Evolutionary conservation across 1,140 invertebrate species (phyloP).

Genomic region (Drosophila persimilis): DNA sequence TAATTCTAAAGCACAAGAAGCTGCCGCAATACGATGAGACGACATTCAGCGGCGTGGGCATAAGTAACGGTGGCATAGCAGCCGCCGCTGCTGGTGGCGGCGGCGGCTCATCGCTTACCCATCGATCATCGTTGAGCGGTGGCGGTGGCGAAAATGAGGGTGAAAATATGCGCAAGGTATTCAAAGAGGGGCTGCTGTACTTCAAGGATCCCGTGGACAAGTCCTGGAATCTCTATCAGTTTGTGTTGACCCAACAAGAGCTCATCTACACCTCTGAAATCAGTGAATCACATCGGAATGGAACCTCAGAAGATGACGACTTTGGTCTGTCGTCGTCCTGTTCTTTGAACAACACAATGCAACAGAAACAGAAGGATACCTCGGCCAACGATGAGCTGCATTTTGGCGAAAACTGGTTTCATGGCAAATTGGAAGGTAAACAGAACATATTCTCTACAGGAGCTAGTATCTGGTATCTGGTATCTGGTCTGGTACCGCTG

Average conservation of each 20-base stretch:
- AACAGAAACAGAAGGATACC: conserved; percentile 78
- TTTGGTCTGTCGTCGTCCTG: conserved; percentile 53
- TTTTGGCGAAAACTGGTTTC: conserved; percentile 98
- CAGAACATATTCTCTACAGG: too few species aligned
- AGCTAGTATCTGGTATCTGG: too few species aligned
- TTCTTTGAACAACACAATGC: conserved; percentile 56
- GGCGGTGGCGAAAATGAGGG: conserved; percentile 78
- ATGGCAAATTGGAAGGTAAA: conserved; percentile 90
- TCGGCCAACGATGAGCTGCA: conserved; percentile 92
- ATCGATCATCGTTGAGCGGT: conserved; percentile 61
- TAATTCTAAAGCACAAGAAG: conserved; percentile 97
- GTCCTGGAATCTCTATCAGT: conserved; percentile 97
- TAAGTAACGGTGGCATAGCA: too few species aligned
- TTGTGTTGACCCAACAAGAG: conserved; percentile 95
- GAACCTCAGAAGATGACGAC: conserved; percentile 86
- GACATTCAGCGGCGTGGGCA: too few species aligned
- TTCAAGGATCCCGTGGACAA: conserved; percentile 94
- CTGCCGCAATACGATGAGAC: conserved; percentile 91
- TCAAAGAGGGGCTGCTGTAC: conserved; percentile 96
- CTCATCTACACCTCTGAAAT: conserved; percentile 89
- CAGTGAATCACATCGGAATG: conserved; percentile 83
- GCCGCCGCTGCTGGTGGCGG: conserved; percentile 12
- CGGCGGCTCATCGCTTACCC: conserved; percentile 41
- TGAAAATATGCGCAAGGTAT: conserved; percentile 93
- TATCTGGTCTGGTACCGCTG: too few species aligned